Evolutionary conservation across 2,113 vertebrate genomes (phyloP).

Genomic region (Semnopithecus entellus): DNA sequence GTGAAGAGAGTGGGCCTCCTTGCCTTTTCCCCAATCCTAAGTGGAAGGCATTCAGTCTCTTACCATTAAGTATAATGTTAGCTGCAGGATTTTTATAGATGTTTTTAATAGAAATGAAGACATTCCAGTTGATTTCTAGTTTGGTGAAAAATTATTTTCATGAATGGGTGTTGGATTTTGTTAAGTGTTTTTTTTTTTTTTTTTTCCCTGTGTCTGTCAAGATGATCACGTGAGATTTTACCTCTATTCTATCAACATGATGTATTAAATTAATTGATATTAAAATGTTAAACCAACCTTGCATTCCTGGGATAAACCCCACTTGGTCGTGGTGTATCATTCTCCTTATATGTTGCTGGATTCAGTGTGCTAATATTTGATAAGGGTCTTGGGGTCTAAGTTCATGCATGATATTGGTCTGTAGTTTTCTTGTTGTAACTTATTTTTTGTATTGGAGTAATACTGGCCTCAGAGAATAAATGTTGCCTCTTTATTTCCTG

Average conservation of each 20-base stretch:
- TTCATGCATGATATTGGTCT: background rate
- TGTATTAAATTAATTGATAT: background rate
- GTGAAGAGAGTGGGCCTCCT: no score
- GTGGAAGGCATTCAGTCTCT: background rate
- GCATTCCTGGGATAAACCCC: background rate
- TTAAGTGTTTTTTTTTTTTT: background rate
- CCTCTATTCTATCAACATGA: background rate
- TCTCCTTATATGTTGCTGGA: background rate
- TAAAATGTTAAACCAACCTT: background rate
- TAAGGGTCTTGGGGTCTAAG: background rate
- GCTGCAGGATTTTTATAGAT: background rate
- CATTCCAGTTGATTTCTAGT: background rate
- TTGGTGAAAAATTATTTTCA: no score
- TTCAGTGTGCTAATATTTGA: no score
- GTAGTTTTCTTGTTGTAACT: background rate
- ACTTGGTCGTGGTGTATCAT: no score
- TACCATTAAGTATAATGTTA: no score
- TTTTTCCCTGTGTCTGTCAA: background rate
- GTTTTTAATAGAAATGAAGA: no score
- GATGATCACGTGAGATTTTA: background rate
- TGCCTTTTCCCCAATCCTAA: accelerated
- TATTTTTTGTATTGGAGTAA: background rate
- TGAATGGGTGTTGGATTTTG: background rate
- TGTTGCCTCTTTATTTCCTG: background rate
- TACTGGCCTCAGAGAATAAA: no score